Base-by-base conservation (phyloP, 1,140 invertebrate species). In the Bombus superbus region DNA sequence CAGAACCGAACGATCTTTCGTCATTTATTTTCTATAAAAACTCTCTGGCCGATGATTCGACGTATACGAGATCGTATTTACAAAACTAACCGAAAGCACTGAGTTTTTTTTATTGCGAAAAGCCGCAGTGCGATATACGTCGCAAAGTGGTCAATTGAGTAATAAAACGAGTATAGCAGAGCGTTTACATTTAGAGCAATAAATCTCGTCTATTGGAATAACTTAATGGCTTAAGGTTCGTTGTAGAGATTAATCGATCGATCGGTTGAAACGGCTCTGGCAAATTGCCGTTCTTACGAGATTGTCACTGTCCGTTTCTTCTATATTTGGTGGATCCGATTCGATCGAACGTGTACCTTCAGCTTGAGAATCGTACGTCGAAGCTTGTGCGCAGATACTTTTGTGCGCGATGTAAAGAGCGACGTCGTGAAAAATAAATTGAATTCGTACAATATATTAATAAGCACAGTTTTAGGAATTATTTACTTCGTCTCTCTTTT, bases 1-100 rank as follows among this genome's bases (percentile, higher is more conserved):
- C 87, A 89, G 83, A 89, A 87, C 18, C n/a, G 73, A 88, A 90
- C 73, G 69, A 86, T 40, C 28, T 15, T 44, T 35, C 25, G 32
- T 83, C 6, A 28, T n/a, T 22, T 35, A 9, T 9, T 6, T 3
- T n/a, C 6, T 35, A 22, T 2, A 0, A 13, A 25, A 32, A 32
- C 32, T 57, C 13, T 15, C 5, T 40, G 22, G 22, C 10, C 8
- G n/a, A 59, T 57, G 59, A 81, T 74, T 86, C 62, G 59, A 75
- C 53, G n/a, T 28, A 10, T 22, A 25, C 9, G 11, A 1, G 32
- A 15, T 6, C 2, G 11, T 79, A 53, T 72, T 80, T 79, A 38
- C 15, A 47, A 47, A 66, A 73, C 10, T 6, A 44, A 53, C 9
- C 32, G n/a, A n/a, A 13, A 71, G 40, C 68, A 3, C n/a, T 4